Evolutionary conservation across 1,140 invertebrate genomes (phyloP).

Genomic region (Hydropsyche tenuis): DNA sequence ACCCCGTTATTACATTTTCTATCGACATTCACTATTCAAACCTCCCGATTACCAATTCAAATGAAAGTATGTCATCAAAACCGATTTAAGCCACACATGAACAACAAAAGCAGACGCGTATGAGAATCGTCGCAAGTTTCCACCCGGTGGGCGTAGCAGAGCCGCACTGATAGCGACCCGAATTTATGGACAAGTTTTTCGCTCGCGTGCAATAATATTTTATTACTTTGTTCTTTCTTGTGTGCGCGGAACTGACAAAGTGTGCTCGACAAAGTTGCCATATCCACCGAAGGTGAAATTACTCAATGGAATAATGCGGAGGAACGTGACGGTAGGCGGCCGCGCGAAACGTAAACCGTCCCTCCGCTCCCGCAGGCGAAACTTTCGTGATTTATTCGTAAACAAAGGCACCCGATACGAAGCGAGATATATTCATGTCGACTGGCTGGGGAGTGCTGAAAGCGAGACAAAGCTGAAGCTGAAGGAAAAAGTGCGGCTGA

Average conservation of each 20-base stretch:
- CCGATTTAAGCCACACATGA: no score
- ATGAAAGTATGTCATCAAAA: no score
- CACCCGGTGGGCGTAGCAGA: constrained; percentile 29
- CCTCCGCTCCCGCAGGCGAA: constrained; percentile 32
- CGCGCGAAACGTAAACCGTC: constrained; percentile 30
- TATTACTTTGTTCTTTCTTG: constrained; percentile 45
- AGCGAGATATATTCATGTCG: neutral
- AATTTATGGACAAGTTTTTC: constrained; percentile 48
- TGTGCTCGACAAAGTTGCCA: constrained; percentile 46
- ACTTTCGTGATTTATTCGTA: constrained; percentile 47
- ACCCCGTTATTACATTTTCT: no score
- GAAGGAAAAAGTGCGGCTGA: no score
- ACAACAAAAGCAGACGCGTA: neutral
- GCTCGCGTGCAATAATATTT: constrained; percentile 49
- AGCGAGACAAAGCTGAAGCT: neutral
- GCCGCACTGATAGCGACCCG: constrained; percentile 32
- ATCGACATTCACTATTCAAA: no score
- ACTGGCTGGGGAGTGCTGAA: neutral
- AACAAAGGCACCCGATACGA: constrained; percentile 22
- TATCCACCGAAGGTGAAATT: constrained; percentile 36
- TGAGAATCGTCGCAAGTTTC: constrained; percentile 29
- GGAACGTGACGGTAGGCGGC: constrained; percentile 19
- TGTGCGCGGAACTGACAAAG: constrained; percentile 44
- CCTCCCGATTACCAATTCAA: no score
- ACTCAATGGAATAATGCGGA: constrained; percentile 41